Percentiles rank a stretch among this genome's conserved stretches.
These are phyloP conservation scores for Paramuricea clavata DNA, from an alignment of 92 coral and sea anemone species.

Conservation along the genomic window DNA sequence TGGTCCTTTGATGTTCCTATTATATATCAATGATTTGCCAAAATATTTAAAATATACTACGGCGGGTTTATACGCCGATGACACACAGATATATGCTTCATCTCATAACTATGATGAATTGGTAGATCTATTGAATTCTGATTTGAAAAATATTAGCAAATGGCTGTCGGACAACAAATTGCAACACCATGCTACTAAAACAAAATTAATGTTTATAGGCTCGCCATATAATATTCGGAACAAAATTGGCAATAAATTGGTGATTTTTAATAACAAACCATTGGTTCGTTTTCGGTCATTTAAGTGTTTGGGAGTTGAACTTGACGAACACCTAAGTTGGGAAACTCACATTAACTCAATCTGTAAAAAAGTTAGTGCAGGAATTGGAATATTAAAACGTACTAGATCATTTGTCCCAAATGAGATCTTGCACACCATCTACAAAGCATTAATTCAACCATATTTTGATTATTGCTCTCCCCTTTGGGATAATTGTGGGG, in stretches of 20 bases:
- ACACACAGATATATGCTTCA: neutral
- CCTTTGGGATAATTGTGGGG: constrained; percentile 2
- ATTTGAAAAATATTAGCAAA: neutral
- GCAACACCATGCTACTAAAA: neutral
- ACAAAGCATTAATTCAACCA: neutral
- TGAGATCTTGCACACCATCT: neutral
- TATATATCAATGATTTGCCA: too few relatives aligned
- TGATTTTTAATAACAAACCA: neutral
- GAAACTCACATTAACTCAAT: neutral
- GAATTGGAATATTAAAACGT: constrained; percentile 10
- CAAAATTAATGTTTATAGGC: neutral
- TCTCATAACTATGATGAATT: neutral
- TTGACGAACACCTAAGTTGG: neutral
- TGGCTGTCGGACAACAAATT: neutral
- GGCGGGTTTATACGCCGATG: too few relatives aligned
- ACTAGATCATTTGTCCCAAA: neutral
- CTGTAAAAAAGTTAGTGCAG: neutral
- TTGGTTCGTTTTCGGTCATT: neutral
- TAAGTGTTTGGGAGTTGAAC: neutral
- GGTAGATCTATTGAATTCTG: neutral
- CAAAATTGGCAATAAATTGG: neutral
- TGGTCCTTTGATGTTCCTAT: neutral
- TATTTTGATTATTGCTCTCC: constrained; percentile 19
- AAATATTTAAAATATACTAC: too few relatives aligned
- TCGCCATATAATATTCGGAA: neutral